These are phyloP conservation scores for Mustela lutreola DNA, from an alignment of 2,113 vertebrate species.

Conservation along the genomic window DNA sequence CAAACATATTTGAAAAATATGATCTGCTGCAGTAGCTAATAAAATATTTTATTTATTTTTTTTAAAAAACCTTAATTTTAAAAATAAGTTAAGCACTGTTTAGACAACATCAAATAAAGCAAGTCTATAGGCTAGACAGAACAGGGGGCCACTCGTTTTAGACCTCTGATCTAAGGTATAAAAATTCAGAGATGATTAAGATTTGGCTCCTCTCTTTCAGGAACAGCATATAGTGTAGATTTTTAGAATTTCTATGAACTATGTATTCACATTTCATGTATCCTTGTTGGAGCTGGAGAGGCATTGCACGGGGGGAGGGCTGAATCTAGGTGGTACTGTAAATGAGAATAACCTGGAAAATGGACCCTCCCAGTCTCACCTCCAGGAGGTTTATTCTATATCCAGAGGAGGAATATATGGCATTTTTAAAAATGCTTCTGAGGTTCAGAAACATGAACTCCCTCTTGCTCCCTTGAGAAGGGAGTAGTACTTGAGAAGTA, in stretches of 20 bases:
- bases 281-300: not conserved
- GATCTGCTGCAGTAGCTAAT: not conserved
- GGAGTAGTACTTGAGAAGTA: not conserved
- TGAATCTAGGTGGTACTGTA: not conserved
- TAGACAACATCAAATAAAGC: not conserved
- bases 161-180: not conserved
- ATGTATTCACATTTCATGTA: not conserved
- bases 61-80: not conserved
- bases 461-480: not conserved
- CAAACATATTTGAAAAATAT: not conserved
- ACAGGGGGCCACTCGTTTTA: not conserved
- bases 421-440: not conserved
- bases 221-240: not conserved
- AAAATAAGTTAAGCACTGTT: not conserved
- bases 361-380: not conserved
- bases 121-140: not conserved
- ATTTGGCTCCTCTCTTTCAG: not conserved
- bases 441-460: not conserved
- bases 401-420: not conserved
- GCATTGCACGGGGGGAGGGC: not conserved
- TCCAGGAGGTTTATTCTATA: not conserved
- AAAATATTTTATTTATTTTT: not conserved
- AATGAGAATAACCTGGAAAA: not conserved
- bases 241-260: slow-evolving; percentile 47
- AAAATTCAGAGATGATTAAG: not conserved